Conservation (phyloP, 2,113 vertebrate genomes). For the Pangasianodon gigas region DNA sequence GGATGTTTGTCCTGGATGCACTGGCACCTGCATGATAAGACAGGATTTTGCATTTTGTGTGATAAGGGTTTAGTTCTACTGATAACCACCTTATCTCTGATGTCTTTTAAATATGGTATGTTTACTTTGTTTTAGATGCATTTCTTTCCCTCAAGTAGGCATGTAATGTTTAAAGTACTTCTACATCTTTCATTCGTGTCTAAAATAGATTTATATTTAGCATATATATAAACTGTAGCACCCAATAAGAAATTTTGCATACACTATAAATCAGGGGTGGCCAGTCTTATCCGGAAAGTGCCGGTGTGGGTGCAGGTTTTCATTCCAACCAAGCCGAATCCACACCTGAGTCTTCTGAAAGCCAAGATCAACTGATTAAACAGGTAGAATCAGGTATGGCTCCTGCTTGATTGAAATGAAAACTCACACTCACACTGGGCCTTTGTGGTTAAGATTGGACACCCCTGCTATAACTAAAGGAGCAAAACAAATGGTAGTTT, state of each 20-base stretch:
- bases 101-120: background rate
- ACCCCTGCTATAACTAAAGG: background rate
- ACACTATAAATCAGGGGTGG: too few relatives aligned
- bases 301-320: too few relatives aligned
- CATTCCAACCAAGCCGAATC: too few relatives aligned
- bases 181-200: background rate
- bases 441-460: too few relatives aligned
- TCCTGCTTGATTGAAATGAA: too few relatives aligned
- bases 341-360: too few relatives aligned
- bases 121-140: background rate
- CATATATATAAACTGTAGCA: background rate
- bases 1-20: constrained; percentile 31
- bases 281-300: too few relatives aligned
- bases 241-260: background rate
- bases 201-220: background rate
- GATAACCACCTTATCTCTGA: background rate
- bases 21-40: constrained; percentile 28
- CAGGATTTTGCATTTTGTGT: constrained; percentile 16
- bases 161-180: background rate
- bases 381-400: too few relatives aligned
- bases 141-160: background rate
- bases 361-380: too few relatives aligned
- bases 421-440: too few relatives aligned
- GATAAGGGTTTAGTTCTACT: background rate
- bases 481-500: background rate